These are phyloP conservation scores for Ciconia nigra DNA, from an alignment of 2,797 vertebrate genomes.

Conservation along the genomic window DNA sequence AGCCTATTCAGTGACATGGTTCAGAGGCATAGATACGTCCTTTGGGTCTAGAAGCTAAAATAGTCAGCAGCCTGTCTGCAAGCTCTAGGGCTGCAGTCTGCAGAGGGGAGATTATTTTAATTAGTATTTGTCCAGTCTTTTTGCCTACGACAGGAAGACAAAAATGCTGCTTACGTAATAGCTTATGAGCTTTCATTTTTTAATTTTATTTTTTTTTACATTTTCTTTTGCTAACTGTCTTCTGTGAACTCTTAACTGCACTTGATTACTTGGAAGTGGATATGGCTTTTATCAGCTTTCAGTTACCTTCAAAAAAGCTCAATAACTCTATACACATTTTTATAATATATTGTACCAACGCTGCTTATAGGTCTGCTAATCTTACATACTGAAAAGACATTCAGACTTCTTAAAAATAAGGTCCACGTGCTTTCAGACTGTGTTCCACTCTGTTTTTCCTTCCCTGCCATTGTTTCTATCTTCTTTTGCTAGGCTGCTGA, in stretches of 20 bases:
- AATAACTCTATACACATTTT: not conserved
- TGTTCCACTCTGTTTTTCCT: not conserved
- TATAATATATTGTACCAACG: not conserved
- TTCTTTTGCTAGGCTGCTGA: slow-evolving; percentile 87
- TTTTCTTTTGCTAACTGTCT: not conserved
- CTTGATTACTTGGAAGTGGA: not conserved
- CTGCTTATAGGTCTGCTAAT: not conserved
- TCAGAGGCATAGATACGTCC: not conserved
- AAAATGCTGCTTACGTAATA: not conserved
- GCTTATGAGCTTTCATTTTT: not conserved
- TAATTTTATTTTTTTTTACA: not conserved
- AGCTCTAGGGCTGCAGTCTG: not conserved
- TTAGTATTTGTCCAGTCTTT: not conserved
- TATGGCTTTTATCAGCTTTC: not conserved
- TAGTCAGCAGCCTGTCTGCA: not conserved
- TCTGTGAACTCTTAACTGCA: not conserved
- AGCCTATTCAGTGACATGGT: not conserved
- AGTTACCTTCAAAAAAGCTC: not conserved
- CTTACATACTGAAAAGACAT: not conserved
- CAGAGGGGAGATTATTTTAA: not conserved
- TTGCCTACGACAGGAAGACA: not conserved
- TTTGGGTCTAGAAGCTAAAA: slow-evolving; percentile 28
- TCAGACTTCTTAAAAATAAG: not conserved
- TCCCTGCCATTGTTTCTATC: not conserved
- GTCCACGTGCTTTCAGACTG: rapidly evolving